Conservation (phyloP, 2,888 invertebrate species). For the Nomada ferruginata region DNA sequence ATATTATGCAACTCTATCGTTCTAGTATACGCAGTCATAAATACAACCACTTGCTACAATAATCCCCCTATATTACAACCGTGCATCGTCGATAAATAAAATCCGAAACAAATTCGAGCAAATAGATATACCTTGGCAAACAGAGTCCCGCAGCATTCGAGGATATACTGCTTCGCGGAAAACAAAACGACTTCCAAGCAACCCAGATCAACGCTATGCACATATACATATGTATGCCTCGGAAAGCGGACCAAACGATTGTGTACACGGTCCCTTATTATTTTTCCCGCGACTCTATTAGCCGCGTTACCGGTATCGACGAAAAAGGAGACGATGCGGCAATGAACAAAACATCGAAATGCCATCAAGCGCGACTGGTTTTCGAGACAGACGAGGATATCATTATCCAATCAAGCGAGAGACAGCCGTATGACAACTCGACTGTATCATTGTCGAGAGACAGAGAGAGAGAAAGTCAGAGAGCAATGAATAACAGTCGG, state of each 20-base stretch:
- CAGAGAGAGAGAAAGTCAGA: neutral
- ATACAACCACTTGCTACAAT: too few relatives aligned
- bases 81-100: too few relatives aligned
- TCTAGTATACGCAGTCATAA: too few relatives aligned
- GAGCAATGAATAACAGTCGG: slow-evolving; percentile 53
- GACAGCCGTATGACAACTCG: slow-evolving; percentile 31
- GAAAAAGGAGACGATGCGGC: slow-evolving; percentile 28
- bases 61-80: too few relatives aligned
- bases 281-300: slow-evolving; percentile 15
- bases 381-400: slow-evolving; percentile 65
- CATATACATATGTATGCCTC: too few relatives aligned
- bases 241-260: neutral
- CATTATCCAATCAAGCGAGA: slow-evolving; percentile 68
- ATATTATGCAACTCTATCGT: too few relatives aligned
- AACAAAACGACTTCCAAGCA: too few relatives aligned
- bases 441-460: slow-evolving; percentile 64
- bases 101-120: too few relatives aligned
- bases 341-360: slow-evolving; percentile 47
- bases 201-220: too few relatives aligned
- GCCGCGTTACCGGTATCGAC: slow-evolving; percentile 14
- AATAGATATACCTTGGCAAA: too few relatives aligned
- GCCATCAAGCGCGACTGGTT: slow-evolving; percentile 58
- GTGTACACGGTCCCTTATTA: neutral
- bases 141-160: too few relatives aligned
- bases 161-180: too few relatives aligned